Percentiles rank a stretch among this genome's conserved stretches.
These are phyloP conservation scores for Pomatorhinus ruficollis DNA, from an alignment of 2,113 vertebrate genomes.

Conservation along the genomic window DNA sequence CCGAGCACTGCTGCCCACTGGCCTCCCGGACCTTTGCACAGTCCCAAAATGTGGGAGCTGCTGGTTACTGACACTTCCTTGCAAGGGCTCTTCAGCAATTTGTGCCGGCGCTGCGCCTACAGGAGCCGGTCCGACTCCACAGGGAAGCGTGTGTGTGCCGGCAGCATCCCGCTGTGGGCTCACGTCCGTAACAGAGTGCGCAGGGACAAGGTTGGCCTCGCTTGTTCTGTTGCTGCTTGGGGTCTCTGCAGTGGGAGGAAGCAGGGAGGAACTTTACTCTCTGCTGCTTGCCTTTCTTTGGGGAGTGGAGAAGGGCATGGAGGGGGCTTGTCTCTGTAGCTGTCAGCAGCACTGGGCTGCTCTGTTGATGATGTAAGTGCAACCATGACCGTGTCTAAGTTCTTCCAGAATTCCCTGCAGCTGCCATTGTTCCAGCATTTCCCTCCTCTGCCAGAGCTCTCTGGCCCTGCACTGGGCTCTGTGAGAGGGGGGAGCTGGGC, in stretches of 20 bases:
- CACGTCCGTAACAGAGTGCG: slow-evolving; percentile 7
- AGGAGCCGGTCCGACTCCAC: not conserved
- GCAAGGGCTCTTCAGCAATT: slow-evolving; percentile 54
- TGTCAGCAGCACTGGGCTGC: not conserved
- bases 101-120: slow-evolving; percentile 27
- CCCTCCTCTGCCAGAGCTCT: not conserved
- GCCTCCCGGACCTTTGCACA: not conserved
- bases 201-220: slow-evolving; percentile 66
- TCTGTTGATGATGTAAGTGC: not conserved
- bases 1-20: not conserved
- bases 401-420: not conserved
- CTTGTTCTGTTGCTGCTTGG: not conserved
- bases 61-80: not conserved
- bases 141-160: not conserved
- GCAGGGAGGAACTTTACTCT: not conserved
- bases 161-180: slow-evolving; percentile 43
- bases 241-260: not conserved
- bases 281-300: not conserved
- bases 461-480: not conserved
- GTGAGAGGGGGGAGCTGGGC: not conserved
- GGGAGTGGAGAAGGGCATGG: not conserved
- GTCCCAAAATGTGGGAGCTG: slow-evolving; percentile 42
- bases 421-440: not conserved
- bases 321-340: not conserved
- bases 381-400: not conserved